Base-by-base conservation (phyloP, 2,797 vertebrate genomes). In the Poecilia gillii region DNA sequence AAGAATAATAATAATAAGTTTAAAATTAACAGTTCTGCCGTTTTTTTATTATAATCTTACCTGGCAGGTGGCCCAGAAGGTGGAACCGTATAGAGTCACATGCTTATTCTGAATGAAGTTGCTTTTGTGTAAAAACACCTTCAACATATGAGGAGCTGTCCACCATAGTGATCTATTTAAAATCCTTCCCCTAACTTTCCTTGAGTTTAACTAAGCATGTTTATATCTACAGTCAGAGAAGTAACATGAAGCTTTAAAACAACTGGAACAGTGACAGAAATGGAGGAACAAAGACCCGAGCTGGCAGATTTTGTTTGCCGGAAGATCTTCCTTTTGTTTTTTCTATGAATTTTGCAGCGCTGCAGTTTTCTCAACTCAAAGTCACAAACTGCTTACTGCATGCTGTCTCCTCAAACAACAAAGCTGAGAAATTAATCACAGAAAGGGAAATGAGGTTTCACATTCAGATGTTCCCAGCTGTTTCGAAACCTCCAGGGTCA, bases 251-350 rank as follows among this genome's bases (percentile, higher is more conserved):
- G 5, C 13, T 62, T 62, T 31, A 62, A 62, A 62, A 62, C 57
- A 62, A 12, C 20, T 68, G 33, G 8, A 68, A 68, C 36, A 4
- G 18, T 68, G 64, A 23, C 36, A 4, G 3, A 68, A 41, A 25
- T 39, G 36, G 23, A 68, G 39, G 12, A 12, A n/a, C 20, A 68
- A 25, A 25, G 16, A 68, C 9, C 36, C 23, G 6, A 41, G 64
- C 20, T 41, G 64, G 12, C 20, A 53, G 70, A 66, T 77, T 77
- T 87, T 92, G 85, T 92, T 92, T 91, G 88, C 91, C 88, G 82
- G 59, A 3, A 86, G 90, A 84, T 88, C 74, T 79, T 79, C 68
- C 43, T 74, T 55, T 41, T 64, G 57, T 75, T 46, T 81, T 53
- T 81, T 53, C 82, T 74, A 78, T 75, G 3, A 36, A 72, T 49